Conservation (phyloP, 2,888 invertebrate genomes). For the Cheilosia grossa region DNA sequence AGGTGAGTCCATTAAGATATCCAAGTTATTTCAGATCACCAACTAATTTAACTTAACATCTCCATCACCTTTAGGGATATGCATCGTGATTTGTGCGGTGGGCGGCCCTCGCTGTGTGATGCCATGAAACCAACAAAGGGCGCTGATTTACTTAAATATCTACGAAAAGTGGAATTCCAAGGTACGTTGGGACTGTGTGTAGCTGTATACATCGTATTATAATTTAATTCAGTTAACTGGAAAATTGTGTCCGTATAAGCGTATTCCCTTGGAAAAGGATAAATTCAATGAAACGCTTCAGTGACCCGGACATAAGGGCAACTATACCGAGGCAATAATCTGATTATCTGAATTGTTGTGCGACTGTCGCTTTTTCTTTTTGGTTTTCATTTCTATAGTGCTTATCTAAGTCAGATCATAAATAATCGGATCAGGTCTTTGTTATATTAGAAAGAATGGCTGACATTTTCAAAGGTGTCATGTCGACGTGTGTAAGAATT, state of each 20-base stretch:
- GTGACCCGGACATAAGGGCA: constrained; percentile 40
- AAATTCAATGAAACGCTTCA: constrained; percentile 55
- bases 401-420: constrained; percentile 30
- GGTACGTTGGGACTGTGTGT: constrained; percentile 85
- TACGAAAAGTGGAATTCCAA: constrained; percentile 93
- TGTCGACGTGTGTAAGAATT: not conserved
- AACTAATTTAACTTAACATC: not conserved
- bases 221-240: constrained; percentile 61
- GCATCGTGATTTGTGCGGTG: constrained; percentile 92
- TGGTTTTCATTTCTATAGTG: not conserved
- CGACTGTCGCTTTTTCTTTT: constrained; percentile 45
- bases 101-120: constrained; percentile 90
- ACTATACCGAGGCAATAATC: constrained; percentile 23
- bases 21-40: constrained; percentile 2
- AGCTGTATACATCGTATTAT: constrained; percentile 78
- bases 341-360: constrained; percentile 48
- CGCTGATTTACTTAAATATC: constrained; percentile 91
- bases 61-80: constrained; percentile 87
- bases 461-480: not conserved
- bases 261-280: constrained; percentile 38
- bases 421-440: constrained; percentile 44
- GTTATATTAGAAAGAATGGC: not conserved
- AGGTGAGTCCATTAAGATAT: constrained; percentile 84
- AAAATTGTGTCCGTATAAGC: constrained; percentile 49
- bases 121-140: constrained; percentile 96